phyloP scores from a whole-genome alignment of 2,888 invertebrate species.

The Reticulitermes lucifugus region DNA sequence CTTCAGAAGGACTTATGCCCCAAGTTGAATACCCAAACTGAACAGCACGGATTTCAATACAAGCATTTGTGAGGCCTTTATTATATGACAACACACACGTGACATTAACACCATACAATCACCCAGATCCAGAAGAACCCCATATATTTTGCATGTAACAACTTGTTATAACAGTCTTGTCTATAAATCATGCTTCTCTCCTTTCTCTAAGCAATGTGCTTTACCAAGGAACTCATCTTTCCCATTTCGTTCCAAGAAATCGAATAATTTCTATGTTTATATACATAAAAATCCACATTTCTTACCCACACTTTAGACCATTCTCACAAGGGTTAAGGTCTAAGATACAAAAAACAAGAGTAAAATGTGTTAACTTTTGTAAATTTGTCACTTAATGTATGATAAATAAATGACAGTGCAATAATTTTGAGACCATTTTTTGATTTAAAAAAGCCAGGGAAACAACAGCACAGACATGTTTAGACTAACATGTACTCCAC shows the following conservation, averaged over 20 bases:
- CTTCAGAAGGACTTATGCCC: neutral
- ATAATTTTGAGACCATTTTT: neutral
- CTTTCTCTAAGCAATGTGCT: neutral
- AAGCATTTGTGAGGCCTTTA: neutral
- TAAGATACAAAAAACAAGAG: constrained; percentile 18
- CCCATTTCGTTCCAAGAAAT: neutral
- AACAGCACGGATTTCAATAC: constrained; percentile 9
- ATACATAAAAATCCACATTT: neutral
- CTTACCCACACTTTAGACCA: neutral
- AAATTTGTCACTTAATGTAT: constrained; percentile 18
- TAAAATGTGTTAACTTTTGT: neutral
- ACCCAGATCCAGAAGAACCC: neutral
- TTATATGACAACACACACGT: neutral
- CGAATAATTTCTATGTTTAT: neutral
- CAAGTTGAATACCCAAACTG: neutral
- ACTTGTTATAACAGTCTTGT: constrained; percentile 13
- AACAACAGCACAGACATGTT: neutral
- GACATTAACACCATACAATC: neutral
- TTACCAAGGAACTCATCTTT: constrained; percentile 1
- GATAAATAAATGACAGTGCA: neutral
- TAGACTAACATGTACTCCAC: neutral
- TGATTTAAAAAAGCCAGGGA: neutral
- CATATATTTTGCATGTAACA: neutral
- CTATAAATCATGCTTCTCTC: constrained; percentile 6
- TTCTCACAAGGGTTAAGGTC: neutral